phyloP scores from a whole-genome alignment of 2,113 vertebrate species.

The Pangasianodon gigas region DNA sequence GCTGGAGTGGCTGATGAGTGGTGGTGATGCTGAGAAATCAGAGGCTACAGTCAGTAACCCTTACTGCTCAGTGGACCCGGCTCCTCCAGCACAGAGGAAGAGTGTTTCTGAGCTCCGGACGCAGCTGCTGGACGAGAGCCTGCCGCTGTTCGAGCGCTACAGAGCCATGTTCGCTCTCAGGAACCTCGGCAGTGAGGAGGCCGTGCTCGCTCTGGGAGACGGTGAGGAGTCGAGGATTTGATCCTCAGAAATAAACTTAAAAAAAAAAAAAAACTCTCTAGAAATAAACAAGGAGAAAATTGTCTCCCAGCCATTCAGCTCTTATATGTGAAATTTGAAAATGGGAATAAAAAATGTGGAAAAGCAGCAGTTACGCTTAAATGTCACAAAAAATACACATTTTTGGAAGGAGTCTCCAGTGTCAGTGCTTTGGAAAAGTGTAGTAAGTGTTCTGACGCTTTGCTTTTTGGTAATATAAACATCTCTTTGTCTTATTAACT shows the following conservation, averaged over 20 bases:
- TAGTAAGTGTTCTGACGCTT: too few relatives aligned
- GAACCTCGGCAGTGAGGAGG: constrained; percentile 78
- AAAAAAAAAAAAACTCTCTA: too few relatives aligned
- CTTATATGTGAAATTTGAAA: neutral
- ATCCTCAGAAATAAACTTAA: neutral
- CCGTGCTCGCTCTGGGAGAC: constrained; percentile 83
- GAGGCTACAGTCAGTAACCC: constrained; percentile 60
- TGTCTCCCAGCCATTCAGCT: neutral
- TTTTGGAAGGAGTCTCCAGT: neutral
- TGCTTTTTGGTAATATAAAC: too few relatives aligned
- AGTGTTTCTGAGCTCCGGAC: constrained; percentile 71
- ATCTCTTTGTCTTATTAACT: too few relatives aligned
- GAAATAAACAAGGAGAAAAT: neutral
- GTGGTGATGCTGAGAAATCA: constrained; percentile 48
- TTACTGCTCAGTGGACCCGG: constrained; percentile 88
- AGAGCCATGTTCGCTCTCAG: constrained; percentile 93
- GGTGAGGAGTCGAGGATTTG: constrained; percentile 67
- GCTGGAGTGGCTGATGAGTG: constrained; percentile 84
- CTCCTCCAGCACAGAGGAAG: constrained; percentile 77
- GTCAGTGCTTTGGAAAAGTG: neutral
- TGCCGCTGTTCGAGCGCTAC: constrained; percentile 88
- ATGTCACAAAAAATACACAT: neutral
- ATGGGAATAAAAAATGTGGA: too few relatives aligned
- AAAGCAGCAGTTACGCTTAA: too few relatives aligned
- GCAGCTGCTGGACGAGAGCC: constrained; percentile 77